These are phyloP conservation scores for Agelaius phoeniceus DNA, from an alignment of 2,113 vertebrate species.

Conservation along the genomic window DNA sequence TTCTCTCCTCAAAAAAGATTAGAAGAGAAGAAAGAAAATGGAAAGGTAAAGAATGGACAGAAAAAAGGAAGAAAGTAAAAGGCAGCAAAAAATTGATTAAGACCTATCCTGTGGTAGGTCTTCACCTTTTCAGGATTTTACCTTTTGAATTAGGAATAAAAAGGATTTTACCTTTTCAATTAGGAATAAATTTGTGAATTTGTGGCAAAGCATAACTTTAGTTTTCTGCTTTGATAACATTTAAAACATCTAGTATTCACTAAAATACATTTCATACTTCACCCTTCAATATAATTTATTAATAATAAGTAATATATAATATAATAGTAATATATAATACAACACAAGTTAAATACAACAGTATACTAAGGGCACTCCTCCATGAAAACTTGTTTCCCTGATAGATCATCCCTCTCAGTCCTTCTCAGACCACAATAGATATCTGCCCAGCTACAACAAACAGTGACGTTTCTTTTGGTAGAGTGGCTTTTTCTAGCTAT, in stretches of 20 bases:
- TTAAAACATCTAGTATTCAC: not conserved
- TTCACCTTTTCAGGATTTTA: not conserved
- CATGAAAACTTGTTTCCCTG: not conserved
- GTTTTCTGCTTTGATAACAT: not conserved
- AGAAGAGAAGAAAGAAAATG: not conserved
- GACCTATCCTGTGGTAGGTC: not conserved
- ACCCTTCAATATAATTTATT: not conserved
- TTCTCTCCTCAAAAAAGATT: not conserved
- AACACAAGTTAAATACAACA: not conserved
- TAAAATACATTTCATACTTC: not conserved
- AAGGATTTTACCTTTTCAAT: not conserved
- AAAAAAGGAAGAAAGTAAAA: not conserved
- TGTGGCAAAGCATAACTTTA: not conserved
- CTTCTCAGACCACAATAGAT: not conserved
- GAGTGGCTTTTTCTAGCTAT: not conserved
- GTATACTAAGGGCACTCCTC: not conserved
- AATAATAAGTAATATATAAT: not conserved
- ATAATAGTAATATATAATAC: not conserved
- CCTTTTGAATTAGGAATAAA: not conserved
- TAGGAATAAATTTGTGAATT: not conserved
- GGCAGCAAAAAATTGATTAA: not conserved
- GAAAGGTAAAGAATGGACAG: not conserved
- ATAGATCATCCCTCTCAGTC: rapidly evolving
- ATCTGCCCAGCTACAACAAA: not conserved
- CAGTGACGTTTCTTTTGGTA: not conserved